phyloP scores from a whole-genome alignment of 1,140 invertebrate species.

The Drosophila carrolli region DNA sequence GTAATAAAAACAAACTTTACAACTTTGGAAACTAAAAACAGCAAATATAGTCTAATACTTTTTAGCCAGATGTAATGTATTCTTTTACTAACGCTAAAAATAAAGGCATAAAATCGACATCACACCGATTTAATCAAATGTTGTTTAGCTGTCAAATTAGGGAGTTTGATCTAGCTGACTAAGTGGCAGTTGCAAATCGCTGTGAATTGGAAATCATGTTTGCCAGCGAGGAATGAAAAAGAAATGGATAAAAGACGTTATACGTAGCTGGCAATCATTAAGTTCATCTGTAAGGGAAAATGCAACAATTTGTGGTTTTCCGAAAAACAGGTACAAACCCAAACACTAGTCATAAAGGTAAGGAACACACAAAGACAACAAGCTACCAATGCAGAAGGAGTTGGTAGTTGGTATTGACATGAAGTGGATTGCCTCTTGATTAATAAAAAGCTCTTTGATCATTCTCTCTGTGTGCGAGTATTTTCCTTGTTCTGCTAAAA shows the following conservation, averaged over 20 bases:
- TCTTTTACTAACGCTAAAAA: neutral
- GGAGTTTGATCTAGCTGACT: neutral
- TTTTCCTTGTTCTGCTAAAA: conserved; percentile 1
- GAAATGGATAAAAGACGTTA: neutral
- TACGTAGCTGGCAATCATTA: neutral
- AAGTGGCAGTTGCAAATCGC: conserved; percentile 24
- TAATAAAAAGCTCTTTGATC: conserved; percentile 72
- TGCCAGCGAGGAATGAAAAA: neutral
- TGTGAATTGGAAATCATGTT: conserved; percentile 9
- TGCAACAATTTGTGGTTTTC: neutral
- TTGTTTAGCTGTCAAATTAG: conserved; percentile 14
- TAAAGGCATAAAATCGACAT: neutral
- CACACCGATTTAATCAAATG: neutral
- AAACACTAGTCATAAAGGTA: neutral
- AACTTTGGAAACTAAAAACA: no score
- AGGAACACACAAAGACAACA: neutral
- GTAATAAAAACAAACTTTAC: no score
- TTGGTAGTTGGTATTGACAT: conserved; percentile 54
- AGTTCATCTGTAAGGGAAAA: neutral
- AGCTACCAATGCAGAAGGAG: neutral
- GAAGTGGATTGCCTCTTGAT: conserved; percentile 75
- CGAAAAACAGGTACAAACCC: conserved; percentile 5
- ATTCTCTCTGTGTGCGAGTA: conserved; percentile 16
- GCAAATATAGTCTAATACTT: no score
- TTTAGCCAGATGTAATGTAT: no score